phyloP scores from a whole-genome alignment of 2,888 invertebrate species.

The Amiota minor region DNA sequence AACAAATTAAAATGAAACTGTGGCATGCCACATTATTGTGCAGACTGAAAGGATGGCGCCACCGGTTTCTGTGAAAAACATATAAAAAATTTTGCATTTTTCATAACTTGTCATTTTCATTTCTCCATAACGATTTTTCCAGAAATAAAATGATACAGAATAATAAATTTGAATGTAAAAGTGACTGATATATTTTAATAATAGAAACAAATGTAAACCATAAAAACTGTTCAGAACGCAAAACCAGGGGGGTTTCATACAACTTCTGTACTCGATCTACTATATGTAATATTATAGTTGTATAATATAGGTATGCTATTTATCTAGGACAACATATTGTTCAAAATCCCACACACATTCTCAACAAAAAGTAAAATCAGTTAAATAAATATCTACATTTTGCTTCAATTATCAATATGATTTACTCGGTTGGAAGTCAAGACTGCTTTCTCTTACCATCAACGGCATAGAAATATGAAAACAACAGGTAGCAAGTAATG shows the following conservation, averaged over 20 bases:
- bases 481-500: too few relatives aligned
- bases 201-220: not conserved
- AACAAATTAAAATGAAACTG: too few relatives aligned
- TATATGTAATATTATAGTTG: too few relatives aligned
- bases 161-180: not conserved
- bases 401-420: too few relatives aligned
- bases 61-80: not conserved
- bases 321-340: not conserved
- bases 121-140: slow-evolving; percentile 35
- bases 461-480: too few relatives aligned
- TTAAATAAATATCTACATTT: too few relatives aligned
- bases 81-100: not conserved
- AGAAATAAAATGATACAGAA: not conserved
- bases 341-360: not conserved
- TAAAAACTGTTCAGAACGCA: not conserved
- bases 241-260: not conserved
- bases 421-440: too few relatives aligned
- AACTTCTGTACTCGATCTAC: not conserved
- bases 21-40: not conserved
- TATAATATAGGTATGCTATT: too few relatives aligned
- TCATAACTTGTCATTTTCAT: not conserved
- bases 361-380: too few relatives aligned
- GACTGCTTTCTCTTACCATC: too few relatives aligned
- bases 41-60: not conserved
- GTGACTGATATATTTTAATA: slow-evolving; percentile 29